Evolutionary conservation across 2,113 vertebrate species (phyloP), one percentile per base, ranked within the genome.

Genomic region (Glaucidium brasilianum): DNA sequence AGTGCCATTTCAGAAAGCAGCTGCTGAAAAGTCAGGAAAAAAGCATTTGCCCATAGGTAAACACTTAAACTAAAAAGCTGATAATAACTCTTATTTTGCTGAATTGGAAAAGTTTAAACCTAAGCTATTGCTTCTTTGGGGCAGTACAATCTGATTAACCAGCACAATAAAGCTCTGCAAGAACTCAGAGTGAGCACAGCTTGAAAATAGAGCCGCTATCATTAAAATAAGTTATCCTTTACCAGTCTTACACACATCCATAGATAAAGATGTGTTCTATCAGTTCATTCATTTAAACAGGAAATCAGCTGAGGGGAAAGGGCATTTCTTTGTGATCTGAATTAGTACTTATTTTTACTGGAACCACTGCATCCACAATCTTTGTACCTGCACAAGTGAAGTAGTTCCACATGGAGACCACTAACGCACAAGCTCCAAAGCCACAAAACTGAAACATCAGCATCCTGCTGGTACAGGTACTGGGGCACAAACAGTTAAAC

Each of bases 391-490:
- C n/a, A 22, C 34, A 52, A 67, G 11, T 30, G 50, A 75, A 56
- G 58, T 19, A 67, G 47, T 25, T 50, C 25, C 5, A 49, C 23
- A 8, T 5, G 12, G 43, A 86, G 9, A 34, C 13, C 39, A 22
- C n/a, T 22, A 25, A 29, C 2, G 5, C 2, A 13, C 10, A 73
- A 53, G 43, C 29, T 49, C 30, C 18, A 29, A 68, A 73, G 53
- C 26, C 52, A 19, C 56, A 39, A 30, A 60, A 45, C 0, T 17
- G 50, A 50, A 47, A 21, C 22, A 79, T 17, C 47, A 11, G 9
- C 1, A 2, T 26, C 30, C 47, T 0, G 1, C 47, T 25, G 30
- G 15, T 19, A 32, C 22, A 30, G 59, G 8, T 9, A 39, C 5
- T 5, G n/a, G 37, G 27, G 30, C 52, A 58, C 68, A 19, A 78